These are phyloP conservation scores for Scomberomorus guttatus DNA, from an alignment of 2,797 vertebrate species.

Conservation along the genomic window DNA sequence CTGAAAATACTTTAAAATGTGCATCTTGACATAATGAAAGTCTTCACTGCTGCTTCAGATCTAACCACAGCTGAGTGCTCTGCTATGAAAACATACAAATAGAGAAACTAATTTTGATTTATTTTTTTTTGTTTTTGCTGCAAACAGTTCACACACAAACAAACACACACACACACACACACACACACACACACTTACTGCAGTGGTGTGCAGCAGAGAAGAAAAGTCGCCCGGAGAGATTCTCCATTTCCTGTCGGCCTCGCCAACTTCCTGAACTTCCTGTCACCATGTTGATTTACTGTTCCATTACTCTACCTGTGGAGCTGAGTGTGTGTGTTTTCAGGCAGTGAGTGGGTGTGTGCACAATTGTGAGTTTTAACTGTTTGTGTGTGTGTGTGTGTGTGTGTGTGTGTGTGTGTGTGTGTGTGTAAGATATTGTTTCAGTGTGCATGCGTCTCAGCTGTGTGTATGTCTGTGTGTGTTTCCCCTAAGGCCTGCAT, in stretches of 20 bases:
- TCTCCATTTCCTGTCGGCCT: conserved; percentile 47
- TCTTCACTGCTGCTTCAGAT: no score
- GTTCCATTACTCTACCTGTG: no score
- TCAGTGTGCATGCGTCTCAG: neutral
- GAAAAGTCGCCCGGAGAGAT: conserved; percentile 19
- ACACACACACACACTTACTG: neutral
- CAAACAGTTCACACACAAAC: neutral
- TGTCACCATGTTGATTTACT: conserved; percentile 33
- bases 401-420: conserved; percentile 15
- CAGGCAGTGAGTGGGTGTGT: no score
- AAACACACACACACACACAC: conserved; percentile 14
- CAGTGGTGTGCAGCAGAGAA: conserved; percentile 19
- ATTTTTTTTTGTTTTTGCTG: no score
- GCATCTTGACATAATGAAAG: no score
- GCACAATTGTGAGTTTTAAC: no score
- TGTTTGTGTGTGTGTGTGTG: conserved; percentile 5
- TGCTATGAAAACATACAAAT: no score
- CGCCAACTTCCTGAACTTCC: conserved; percentile 34
- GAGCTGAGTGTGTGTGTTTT: no score
- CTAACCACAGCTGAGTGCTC: no score
- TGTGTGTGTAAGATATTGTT: conserved; percentile 12
- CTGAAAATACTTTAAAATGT: no score
- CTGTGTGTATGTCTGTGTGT: conserved; percentile 25
- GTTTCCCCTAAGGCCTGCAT: conserved; percentile 9
- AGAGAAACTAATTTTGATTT: no score